Conservation (phyloP, 2,797 vertebrate genomes). For the Trematomus bernacchii region DNA sequence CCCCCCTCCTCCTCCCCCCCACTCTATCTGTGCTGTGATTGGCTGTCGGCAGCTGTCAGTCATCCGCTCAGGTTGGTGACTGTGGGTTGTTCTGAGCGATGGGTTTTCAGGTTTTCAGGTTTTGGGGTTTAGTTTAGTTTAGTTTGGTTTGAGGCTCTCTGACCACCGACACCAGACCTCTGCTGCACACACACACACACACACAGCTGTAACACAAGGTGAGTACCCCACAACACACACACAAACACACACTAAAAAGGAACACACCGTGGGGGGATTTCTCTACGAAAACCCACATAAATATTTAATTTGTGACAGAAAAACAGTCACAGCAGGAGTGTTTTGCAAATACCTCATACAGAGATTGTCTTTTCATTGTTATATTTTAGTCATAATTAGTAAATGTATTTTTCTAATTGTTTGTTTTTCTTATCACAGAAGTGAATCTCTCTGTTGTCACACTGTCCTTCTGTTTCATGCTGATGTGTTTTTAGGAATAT, state of each 20-base stretch:
- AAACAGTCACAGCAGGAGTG: not conserved
- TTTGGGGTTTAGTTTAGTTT: slow-evolving; percentile 70
- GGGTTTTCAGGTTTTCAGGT: slow-evolving; percentile 51
- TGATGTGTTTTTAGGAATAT: too few species aligned
- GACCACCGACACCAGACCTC: slow-evolving; percentile 64
- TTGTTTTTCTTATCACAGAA: not conserved
- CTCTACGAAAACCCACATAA: not conserved
- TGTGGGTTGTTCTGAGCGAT: slow-evolving; percentile 53
- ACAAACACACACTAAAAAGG: slow-evolving; percentile 10
- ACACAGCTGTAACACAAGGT: slow-evolving; percentile 49
- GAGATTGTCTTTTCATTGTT: not conserved
- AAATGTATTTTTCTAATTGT: not conserved
- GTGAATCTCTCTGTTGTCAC: not conserved
- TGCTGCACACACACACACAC: slow-evolving; percentile 39
- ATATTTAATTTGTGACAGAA: not conserved
- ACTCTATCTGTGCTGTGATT: slow-evolving; percentile 34
- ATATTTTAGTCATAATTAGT: not conserved
- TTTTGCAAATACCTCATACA: not conserved
- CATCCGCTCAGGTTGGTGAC: slow-evolving; percentile 58
- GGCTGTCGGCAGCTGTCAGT: slow-evolving; percentile 49
- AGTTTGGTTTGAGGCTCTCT: slow-evolving; percentile 64
- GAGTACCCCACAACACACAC: slow-evolving; percentile 54
- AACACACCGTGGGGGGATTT: not conserved
- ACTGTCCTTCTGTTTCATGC: too few species aligned
- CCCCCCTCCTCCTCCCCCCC: not conserved